phyloP scores from a whole-genome alignment of 1,140 invertebrate genomes.

The Dreissena polymorpha region DNA sequence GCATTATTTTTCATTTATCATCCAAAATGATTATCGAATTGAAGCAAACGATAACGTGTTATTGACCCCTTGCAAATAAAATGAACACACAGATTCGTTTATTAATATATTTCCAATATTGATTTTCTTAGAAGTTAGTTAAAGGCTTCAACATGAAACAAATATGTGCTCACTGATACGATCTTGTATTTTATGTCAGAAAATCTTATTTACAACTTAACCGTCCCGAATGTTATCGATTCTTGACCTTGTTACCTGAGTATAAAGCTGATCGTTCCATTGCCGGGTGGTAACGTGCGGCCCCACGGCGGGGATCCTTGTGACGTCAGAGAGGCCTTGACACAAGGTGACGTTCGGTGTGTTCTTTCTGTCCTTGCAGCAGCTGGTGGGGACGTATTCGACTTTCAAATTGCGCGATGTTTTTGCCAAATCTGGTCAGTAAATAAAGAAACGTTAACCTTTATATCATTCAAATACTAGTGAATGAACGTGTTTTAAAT shows the following conservation, averaged over 20 bases:
- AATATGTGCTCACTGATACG: too few species aligned
- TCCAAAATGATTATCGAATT: too few species aligned
- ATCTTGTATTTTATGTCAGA: background rate
- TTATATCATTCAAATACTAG: too few species aligned
- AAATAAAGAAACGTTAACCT: too few species aligned
- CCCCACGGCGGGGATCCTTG: conserved; percentile 15
- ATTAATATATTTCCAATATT: background rate
- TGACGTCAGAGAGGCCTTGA: conserved; percentile 18
- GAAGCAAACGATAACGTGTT: too few species aligned
- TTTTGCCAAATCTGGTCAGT: background rate
- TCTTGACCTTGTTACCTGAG: conserved; percentile 14
- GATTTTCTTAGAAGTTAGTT: background rate
- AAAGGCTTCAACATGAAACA: background rate
- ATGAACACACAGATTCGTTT: background rate
- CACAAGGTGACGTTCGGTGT: conserved; percentile 47
- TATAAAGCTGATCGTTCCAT: conserved; percentile 43
- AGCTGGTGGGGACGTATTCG: conserved; percentile 36
- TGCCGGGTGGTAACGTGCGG: background rate
- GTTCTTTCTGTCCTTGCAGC: conserved; percentile 36
- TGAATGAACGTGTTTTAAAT: too few species aligned
- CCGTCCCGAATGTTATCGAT: too few species aligned
- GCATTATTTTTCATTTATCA: too few species aligned
- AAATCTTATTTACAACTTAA: background rate
- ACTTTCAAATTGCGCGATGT: background rate
- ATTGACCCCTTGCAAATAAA: too few species aligned